A percentile compares a stretch with the other conserved stretches of the same genome.
These are phyloP conservation scores for Bujurquina vittata DNA, from an alignment of 2,113 vertebrate species.

Conservation along the genomic window DNA sequence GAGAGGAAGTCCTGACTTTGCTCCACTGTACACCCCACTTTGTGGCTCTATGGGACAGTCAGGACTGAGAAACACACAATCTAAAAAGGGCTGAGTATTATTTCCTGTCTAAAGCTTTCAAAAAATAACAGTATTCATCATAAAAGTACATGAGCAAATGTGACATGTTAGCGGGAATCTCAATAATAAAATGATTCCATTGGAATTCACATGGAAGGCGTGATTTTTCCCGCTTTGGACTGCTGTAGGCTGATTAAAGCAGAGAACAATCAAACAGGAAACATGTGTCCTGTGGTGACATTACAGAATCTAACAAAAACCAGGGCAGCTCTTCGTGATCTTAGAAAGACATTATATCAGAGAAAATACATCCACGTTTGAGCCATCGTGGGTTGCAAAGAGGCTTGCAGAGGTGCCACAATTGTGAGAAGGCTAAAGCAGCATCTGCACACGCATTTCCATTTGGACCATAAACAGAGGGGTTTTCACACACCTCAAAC, in stretches of 20 bases:
- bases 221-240: no score
- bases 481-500: neutral
- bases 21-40: neutral
- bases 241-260: no score
- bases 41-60: neutral
- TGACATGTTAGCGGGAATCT: neutral
- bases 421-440: neutral
- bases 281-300: no score
- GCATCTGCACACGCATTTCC: neutral
- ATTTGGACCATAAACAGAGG: no score
- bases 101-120: neutral
- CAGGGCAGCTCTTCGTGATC: no score
- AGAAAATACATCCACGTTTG: no score
- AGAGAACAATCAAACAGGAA: no score
- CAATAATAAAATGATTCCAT: neutral
- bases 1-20: conserved; percentile 82
- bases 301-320: no score
- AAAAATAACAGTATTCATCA: neutral
- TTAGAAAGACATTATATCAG: no score
- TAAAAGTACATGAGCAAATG: neutral
- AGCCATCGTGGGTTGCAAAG: neutral
- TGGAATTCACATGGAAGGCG: neutral
- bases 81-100: neutral
- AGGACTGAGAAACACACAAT: neutral
- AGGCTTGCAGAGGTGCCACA: neutral